These are phyloP conservation scores for Andricus quercusramuli DNA, from an alignment of 2,888 invertebrate genomes.

Conservation along the genomic window DNA sequence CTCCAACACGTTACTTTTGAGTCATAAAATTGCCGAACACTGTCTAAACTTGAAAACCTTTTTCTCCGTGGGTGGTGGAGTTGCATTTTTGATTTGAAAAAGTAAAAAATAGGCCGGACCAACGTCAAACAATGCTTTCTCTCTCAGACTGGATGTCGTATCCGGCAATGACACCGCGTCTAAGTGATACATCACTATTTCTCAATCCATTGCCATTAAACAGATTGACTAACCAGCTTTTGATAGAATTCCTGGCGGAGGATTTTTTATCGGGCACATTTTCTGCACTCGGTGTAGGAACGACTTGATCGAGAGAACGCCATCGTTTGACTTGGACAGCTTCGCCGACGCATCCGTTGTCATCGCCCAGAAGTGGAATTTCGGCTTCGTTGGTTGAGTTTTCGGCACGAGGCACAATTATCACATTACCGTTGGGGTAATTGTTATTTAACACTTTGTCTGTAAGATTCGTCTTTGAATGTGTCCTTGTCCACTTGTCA, in stretches of 20 bases:
- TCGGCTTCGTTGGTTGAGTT: slow-evolving; percentile 72
- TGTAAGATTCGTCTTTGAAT: slow-evolving; percentile 77
- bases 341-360: slow-evolving; percentile 72
- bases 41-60: not conserved
- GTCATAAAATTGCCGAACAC: not conserved
- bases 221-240: slow-evolving; percentile 87
- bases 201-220: slow-evolving; percentile 87
- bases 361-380: slow-evolving; percentile 77
- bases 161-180: slow-evolving; percentile 80
- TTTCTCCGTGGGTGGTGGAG: not conserved
- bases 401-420: slow-evolving; percentile 68
- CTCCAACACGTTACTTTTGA: too few species aligned
- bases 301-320: slow-evolving; percentile 87
- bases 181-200: slow-evolving; percentile 82
- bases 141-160: slow-evolving; percentile 82
- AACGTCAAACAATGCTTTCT: slow-evolving; percentile 81
- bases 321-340: slow-evolving; percentile 82
- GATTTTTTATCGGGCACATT: slow-evolving; percentile 82
- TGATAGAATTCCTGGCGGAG: slow-evolving; percentile 83
- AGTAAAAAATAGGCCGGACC: not conserved
- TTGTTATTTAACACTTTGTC: slow-evolving; percentile 80
- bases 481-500: slow-evolving; percentile 76
- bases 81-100: slow-evolving; percentile 2
- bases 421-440: slow-evolving; percentile 81
- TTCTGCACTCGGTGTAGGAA: slow-evolving; percentile 75